A percentile compares a stretch with the other conserved stretches of the same genome.
Conservation (phyloP, 2,888 invertebrate genomes). For the Sialis fuliginosa region DNA sequence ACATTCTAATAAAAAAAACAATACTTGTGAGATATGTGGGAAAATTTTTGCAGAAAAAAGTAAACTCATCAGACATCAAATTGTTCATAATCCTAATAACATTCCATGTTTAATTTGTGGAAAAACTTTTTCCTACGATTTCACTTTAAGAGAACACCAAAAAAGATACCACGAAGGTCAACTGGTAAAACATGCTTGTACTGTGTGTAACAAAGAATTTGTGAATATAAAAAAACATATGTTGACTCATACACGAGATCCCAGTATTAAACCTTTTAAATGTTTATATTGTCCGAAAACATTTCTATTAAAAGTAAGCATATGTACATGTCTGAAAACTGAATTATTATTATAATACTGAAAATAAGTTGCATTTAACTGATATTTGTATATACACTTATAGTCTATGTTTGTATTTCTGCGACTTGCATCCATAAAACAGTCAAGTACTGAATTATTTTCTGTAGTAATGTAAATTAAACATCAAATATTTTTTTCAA, state of each 20-base stretch:
- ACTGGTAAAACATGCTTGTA: background rate
- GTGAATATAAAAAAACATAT: background rate
- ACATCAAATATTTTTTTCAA: no score
- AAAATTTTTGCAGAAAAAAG: background rate
- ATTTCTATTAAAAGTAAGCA: background rate
- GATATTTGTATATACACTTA: no score
- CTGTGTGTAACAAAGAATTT: conserved; percentile 1
- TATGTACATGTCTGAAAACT: no score
- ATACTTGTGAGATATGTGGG: background rate
- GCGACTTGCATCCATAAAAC: no score
- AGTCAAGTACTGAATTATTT: no score
- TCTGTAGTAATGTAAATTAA: no score
- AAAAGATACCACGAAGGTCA: background rate
- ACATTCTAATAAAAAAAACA: background rate
- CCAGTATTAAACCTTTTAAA: background rate
- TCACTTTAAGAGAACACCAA: background rate
- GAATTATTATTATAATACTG: no score
- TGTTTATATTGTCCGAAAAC: conserved; percentile 1
- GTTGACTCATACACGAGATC: background rate
- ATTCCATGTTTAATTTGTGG: background rate
- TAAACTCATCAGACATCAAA: background rate
- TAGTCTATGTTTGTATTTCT: no score
- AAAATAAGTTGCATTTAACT: no score
- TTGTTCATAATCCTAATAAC: background rate
- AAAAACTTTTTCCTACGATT: background rate